Conservation (phyloP, 2,797 vertebrate genomes). For the Anas bahamensis region DNA sequence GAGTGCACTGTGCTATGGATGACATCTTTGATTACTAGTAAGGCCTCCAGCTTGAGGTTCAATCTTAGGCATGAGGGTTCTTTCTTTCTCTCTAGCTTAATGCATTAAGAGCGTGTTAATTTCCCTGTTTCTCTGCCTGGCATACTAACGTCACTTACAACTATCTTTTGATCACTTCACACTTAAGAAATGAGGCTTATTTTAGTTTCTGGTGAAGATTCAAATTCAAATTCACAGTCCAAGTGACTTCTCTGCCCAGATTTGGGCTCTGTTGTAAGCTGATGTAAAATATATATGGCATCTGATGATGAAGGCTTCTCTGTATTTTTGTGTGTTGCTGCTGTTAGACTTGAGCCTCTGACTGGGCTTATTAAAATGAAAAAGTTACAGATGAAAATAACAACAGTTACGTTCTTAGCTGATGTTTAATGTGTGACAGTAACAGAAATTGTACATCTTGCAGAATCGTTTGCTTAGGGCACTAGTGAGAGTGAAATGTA, state of each 20-base stretch:
- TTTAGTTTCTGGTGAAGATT: neutral
- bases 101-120: neutral
- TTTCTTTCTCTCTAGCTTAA: neutral
- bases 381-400: neutral
- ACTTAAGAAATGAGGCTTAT: neutral
- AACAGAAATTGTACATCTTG: neutral
- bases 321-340: neutral
- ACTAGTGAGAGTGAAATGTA: neutral
- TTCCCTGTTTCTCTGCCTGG: neutral
- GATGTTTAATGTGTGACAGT: neutral
- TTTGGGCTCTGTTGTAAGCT: neutral
- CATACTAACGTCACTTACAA: neutral
- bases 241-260: neutral
- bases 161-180: neutral
- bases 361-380: neutral
- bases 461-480: neutral
- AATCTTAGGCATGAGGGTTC: neutral
- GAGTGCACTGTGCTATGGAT: neutral
- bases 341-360: neutral
- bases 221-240: neutral
- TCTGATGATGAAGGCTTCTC: neutral
- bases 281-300: neutral
- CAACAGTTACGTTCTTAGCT: neutral
- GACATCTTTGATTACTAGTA: neutral
- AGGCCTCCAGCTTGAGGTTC: neutral